Evolutionary conservation across 2,797 vertebrate species (phyloP).

Genomic region (Fringilla coelebs): DNA sequence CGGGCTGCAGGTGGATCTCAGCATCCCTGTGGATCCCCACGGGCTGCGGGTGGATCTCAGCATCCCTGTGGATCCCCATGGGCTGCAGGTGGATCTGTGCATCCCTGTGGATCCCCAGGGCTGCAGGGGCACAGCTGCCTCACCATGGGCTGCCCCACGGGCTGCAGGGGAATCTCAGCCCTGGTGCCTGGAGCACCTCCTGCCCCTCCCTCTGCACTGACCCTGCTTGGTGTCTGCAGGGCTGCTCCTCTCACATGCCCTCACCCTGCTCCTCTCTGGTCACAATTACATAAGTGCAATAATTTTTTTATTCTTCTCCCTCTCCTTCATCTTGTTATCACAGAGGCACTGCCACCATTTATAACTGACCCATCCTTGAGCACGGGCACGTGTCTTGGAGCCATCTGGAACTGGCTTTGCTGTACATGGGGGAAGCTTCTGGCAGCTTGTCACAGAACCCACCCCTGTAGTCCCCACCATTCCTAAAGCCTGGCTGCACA

Average conservation of each 20-base stretch:
- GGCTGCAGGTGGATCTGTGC: not conserved
- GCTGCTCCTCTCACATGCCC: too few relatives aligned
- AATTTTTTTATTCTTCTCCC: not conserved
- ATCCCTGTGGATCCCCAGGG: not conserved
- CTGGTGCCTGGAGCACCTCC: fast-evolving
- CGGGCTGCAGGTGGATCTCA: not conserved
- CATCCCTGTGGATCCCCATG: not conserved
- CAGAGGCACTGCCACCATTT: not conserved
- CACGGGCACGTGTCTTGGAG: fast-evolving
- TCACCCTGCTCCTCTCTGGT: not conserved
- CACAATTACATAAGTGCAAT: not conserved
- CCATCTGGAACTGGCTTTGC: not conserved
- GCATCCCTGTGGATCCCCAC: not conserved
- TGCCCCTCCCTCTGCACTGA: not conserved
- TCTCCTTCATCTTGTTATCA: not conserved
- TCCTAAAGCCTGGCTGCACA: not conserved
- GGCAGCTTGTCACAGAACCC: not conserved
- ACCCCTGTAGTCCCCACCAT: not conserved
- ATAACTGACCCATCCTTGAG: not conserved
- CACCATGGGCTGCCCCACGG: fast-evolving
- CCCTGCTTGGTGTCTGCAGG: not conserved
- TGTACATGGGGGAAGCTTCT: not conserved
- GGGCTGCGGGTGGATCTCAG: not conserved
- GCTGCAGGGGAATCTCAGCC: not conserved
- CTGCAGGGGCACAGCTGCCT: not conserved